Evolutionary conservation across 2,888 invertebrate species (phyloP), one percentile per base, ranked within the genome.

Genomic region (Watsonalla binaria): DNA sequence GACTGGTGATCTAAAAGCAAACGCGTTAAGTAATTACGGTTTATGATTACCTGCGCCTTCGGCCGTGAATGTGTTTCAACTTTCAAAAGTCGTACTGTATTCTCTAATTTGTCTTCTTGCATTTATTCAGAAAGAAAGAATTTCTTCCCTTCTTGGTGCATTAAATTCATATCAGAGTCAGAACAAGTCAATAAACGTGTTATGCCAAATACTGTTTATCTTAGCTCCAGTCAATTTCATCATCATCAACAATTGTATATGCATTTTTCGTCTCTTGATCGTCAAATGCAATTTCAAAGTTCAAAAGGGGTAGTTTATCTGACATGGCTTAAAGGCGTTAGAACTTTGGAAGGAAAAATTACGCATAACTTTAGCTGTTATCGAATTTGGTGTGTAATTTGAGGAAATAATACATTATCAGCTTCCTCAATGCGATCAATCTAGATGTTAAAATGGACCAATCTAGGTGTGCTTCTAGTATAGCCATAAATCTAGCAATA

Each of bases 1-100:
- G 47, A 47, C 47, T 2, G 34, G 34, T 47, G 47, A 34, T 47
- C 47, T 47, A 47, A 34, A 47, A 47, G 24, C 47, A 47, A 47
- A 47, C 47, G 34, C 34, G 47, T 47, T 47, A 47, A 11, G 47
- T 47, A 47, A 47, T 47, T 47, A 47, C n/a, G 33, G 33, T 47
- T 47, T 34, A 34, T 24, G 47, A 6, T 47, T 33, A 33, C 6
- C 15, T 14, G 9, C 11, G 5, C 9, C 11, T 34, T 34, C 34
- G 34, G 24, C 11, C 34, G 47, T 34, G 34, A 47, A n/a, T 34
- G 11, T 5, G 6, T 34, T 47, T 34, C 34, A 6, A 46, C 15
- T 11, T 5, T 46, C 6, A 24, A 4, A 24, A 24, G 2, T 24
- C 24, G 24, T 24, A 24, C 1, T 24, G 24, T 24, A 24, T 24